Conservation (phyloP, 2,888 invertebrate species). For the Parnassius apollo region DNA sequence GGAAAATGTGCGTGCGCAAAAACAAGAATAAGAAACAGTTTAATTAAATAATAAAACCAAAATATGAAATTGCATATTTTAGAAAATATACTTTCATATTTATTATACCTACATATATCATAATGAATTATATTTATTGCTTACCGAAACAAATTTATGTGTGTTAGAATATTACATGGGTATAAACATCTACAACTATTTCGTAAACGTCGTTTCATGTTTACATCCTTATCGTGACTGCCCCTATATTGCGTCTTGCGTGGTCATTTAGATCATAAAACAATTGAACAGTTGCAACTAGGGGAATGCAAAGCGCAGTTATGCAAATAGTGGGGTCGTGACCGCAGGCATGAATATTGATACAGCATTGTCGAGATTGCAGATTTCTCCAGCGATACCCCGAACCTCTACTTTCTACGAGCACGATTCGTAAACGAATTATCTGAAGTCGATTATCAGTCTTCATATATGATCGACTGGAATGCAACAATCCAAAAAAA, state of each 20-base stretch:
- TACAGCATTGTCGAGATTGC: constrained; percentile 76
- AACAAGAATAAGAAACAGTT: too few species aligned
- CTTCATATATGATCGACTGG: constrained; percentile 50
- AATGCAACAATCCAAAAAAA: constrained; percentile 9
- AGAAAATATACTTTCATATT: too few species aligned
- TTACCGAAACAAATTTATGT: too few species aligned
- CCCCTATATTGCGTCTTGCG: constrained; percentile 71
- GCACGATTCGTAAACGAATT: constrained; percentile 72
- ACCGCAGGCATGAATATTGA: constrained; percentile 79
- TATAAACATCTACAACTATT: constrained; percentile 9
- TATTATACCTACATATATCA: too few species aligned
- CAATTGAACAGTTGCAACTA: constrained; percentile 77
- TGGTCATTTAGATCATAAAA: constrained; percentile 80
- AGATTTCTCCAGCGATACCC: constrained; percentile 68
- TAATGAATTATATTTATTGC: too few species aligned
- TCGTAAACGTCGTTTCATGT: constrained; percentile 51
- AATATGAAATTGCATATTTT: too few species aligned
- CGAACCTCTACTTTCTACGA: constrained; percentile 60
- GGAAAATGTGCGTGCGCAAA: too few species aligned
- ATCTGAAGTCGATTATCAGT: constrained; percentile 61
- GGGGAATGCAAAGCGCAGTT: constrained; percentile 75
- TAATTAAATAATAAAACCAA: too few species aligned
- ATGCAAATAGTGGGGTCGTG: constrained; percentile 79
- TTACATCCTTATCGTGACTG: constrained; percentile 74
- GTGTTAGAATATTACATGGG: too few species aligned